A percentile compares a stretch with the other conserved stretches of the same genome.
phyloP scores from a whole-genome alignment of 1,140 invertebrate species.

The Hirudo medicinalis region DNA sequence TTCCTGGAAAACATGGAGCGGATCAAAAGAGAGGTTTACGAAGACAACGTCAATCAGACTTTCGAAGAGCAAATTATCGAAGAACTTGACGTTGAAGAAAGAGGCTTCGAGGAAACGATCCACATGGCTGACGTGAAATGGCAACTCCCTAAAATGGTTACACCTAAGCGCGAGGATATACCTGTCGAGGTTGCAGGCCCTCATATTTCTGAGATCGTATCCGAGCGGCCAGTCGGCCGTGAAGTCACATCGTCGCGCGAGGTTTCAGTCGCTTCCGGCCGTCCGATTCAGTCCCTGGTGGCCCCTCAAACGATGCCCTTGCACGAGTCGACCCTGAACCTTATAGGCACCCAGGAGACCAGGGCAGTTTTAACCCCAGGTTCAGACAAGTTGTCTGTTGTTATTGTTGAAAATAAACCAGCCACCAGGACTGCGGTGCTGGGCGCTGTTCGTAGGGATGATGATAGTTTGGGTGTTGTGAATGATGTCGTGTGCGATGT shows the following conservation, averaged over 20 bases:
- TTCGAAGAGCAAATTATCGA: conserved; percentile 22
- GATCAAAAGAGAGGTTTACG: conserved; percentile 22
- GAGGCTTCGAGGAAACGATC: conserved; percentile 23
- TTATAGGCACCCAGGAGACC: not conserved
- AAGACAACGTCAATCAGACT: conserved; percentile 19
- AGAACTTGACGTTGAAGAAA: conserved; percentile 22
- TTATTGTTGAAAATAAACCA: conserved; percentile 4
- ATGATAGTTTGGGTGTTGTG: not conserved
- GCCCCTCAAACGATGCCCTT: not conserved
- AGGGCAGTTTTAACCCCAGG: not conserved
- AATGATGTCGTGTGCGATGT: conserved; percentile 5
- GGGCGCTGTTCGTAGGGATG: not conserved
- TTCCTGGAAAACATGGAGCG: conserved; percentile 24
- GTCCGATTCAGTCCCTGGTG: conserved; percentile 8
- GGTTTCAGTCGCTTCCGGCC: conserved; percentile 7
- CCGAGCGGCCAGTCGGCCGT: not conserved
- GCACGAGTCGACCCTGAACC: not conserved
- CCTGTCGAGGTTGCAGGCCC: conserved; percentile 9
- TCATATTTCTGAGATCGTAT: not conserved
- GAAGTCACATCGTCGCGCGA: conserved; percentile 4
- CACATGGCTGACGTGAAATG: conserved; percentile 25
- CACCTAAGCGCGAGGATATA: conserved; percentile 17
- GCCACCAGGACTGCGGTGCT: not conserved
- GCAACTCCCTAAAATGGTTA: conserved; percentile 19
- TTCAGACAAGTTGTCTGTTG: not conserved